Evolutionary conservation across 2,797 vertebrate species (phyloP).

Genomic region (Myiotriccus ornatus): DNA sequence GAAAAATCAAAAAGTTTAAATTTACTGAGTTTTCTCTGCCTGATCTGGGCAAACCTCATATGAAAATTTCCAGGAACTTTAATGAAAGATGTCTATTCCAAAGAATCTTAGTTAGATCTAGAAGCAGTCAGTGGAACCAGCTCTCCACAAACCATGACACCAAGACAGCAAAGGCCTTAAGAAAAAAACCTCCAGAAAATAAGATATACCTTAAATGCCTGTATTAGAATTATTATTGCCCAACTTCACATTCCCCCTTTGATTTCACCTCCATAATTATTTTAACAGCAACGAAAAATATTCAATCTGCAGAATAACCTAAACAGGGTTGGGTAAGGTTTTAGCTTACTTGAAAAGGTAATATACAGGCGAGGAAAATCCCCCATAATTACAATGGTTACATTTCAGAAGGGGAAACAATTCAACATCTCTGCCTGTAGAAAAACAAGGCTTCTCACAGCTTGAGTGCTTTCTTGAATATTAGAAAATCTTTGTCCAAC

Average conservation of each 20-base stretch:
- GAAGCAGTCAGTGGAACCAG: neutral
- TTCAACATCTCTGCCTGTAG: neutral
- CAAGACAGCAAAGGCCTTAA: neutral
- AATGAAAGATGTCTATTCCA: neutral
- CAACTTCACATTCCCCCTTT: neutral
- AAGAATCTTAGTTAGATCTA: neutral
- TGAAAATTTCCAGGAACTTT: neutral
- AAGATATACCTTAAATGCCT: neutral
- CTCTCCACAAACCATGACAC: neutral
- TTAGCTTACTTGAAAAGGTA: neutral
- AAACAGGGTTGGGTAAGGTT: neutral
- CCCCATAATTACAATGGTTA: fast-evolving
- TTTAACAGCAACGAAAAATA: neutral
- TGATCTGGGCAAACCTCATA: neutral
- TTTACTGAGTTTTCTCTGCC: neutral
- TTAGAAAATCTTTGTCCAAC: neutral
- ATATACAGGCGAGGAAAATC: neutral
- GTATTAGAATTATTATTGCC: neutral
- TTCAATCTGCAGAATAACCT: neutral
- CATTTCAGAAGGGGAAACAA: neutral
- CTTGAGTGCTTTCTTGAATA: neutral
- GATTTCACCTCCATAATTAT: neutral
- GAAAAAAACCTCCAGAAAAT: neutral
- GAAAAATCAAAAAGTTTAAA: neutral
- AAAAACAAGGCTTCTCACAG: neutral